These are phyloP conservation scores for Callaeas wilsoni DNA, from an alignment of 2,113 vertebrate species.

Conservation along the genomic window DNA sequence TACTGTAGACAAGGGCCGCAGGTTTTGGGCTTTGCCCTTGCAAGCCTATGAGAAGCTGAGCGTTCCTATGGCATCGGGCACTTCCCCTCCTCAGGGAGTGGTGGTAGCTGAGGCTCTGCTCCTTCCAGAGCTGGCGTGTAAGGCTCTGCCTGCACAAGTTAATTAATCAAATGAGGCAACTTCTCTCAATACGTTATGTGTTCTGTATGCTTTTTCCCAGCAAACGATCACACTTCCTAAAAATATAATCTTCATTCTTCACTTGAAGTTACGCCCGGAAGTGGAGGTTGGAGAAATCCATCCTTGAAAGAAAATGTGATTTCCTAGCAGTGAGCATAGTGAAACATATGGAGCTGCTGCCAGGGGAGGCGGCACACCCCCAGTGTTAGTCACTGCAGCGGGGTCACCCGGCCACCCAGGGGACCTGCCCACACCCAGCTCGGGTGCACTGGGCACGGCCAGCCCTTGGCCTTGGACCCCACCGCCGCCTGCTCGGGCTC, in stretches of 20 bases:
- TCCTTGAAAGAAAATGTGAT: neutral
- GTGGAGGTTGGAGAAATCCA: neutral
- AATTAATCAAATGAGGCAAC: conserved; percentile 59
- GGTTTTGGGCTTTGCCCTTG: neutral
- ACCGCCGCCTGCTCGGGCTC: fast-evolving
- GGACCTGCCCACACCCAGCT: fast-evolving
- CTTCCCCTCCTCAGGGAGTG: neutral
- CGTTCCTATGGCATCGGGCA: fast-evolving
- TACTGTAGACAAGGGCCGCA: neutral
- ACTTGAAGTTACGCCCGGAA: neutral
- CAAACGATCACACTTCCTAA: conserved; percentile 40
- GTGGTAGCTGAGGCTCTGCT: neutral
- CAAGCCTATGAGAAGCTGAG: fast-evolving
- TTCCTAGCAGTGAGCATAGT: neutral
- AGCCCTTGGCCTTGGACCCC: fast-evolving
- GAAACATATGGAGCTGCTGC: neutral
- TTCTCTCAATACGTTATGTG: neutral
- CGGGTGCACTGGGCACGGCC: fast-evolving
- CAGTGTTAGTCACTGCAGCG: neutral
- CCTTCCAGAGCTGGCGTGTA: neutral
- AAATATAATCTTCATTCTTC: conserved; percentile 45
- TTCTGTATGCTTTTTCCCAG: neutral
- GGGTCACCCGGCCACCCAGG: fast-evolving
- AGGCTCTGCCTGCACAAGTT: neutral
- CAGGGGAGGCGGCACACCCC: neutral